These are phyloP conservation scores for Eledone cirrhosa DNA, from an alignment of 2,888 invertebrate species.

Conservation along the genomic window DNA sequence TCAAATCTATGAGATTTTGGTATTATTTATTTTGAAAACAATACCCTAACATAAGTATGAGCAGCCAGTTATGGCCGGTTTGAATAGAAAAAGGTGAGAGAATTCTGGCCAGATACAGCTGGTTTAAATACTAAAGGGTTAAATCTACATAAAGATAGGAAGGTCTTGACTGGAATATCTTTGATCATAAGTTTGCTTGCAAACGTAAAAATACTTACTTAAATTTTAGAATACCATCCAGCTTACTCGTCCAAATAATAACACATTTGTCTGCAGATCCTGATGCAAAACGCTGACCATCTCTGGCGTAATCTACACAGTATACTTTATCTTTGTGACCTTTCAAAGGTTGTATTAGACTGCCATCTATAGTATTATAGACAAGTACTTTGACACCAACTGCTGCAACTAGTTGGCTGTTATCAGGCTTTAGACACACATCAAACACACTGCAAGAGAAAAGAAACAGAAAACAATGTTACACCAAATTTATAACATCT, in stretches of 20 bases:
- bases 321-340: slow-evolving; percentile 96
- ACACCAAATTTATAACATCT: too few relatives aligned
- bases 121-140: too few relatives aligned
- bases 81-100: too few relatives aligned
- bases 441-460: slow-evolving; percentile 82
- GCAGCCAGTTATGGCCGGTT: too few relatives aligned
- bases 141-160: too few relatives aligned
- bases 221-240: slow-evolving; percentile 95
- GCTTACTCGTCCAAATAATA: slow-evolving; percentile 95
- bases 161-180: too few relatives aligned
- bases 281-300: slow-evolving; percentile 96
- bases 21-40: too few relatives aligned
- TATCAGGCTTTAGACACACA: slow-evolving; percentile 95
- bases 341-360: slow-evolving; percentile 88
- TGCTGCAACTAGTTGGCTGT: slow-evolving; percentile 90
- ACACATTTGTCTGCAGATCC: slow-evolving; percentile 97
- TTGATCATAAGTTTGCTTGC: too few relatives aligned
- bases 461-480: slow-evolving; percentile 14
- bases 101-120: too few relatives aligned
- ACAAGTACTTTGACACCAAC: slow-evolving; percentile 94
- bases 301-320: slow-evolving; percentile 88
- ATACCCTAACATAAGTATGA: too few relatives aligned
- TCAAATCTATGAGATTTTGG: too few relatives aligned
- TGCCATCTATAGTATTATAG: slow-evolving; percentile 90
- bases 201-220: slow-evolving; percentile 76